These are phyloP conservation scores for Archilochus colubris DNA, from an alignment of 2,113 vertebrate genomes.

Conservation along the genomic window DNA sequence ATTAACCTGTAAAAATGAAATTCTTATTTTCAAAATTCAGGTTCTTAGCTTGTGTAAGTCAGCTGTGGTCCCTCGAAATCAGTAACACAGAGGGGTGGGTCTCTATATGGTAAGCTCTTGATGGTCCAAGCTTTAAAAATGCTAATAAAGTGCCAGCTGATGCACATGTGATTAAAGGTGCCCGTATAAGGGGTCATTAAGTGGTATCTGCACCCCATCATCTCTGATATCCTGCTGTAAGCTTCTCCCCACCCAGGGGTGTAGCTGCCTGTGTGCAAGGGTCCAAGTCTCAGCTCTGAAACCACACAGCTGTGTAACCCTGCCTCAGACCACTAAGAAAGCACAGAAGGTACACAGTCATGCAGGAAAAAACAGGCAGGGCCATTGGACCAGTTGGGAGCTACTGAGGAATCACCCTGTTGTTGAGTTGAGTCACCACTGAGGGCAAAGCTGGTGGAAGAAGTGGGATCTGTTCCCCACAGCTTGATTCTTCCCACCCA, in stretches of 20 bases:
- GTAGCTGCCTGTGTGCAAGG: not conserved
- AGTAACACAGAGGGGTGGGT: not conserved
- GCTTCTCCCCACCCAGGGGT: not conserved
- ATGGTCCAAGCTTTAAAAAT: not conserved
- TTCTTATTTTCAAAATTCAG: not conserved
- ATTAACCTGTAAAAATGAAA: not conserved
- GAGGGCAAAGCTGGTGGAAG: not conserved
- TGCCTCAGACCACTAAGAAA: not conserved
- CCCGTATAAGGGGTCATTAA: not conserved
- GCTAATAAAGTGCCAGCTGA: not conserved
- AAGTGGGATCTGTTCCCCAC: accelerated
- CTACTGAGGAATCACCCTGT: not conserved
- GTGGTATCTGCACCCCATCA: not conserved
- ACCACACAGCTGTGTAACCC: not conserved
- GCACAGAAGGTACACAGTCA: not conserved
- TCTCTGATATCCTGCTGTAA: not conserved
- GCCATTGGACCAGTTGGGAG: not conserved
- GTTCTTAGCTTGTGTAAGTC: not conserved
- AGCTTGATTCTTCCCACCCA: not conserved
- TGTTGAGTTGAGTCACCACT: not conserved
- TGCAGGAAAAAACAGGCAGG: not conserved
- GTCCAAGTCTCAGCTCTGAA: not conserved
- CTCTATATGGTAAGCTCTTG: not conserved
- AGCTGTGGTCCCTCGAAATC: not conserved
- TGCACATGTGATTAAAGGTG: not conserved